Conservation (phyloP, 2,797 vertebrate genomes). For the Hipposideros larvatus region DNA sequence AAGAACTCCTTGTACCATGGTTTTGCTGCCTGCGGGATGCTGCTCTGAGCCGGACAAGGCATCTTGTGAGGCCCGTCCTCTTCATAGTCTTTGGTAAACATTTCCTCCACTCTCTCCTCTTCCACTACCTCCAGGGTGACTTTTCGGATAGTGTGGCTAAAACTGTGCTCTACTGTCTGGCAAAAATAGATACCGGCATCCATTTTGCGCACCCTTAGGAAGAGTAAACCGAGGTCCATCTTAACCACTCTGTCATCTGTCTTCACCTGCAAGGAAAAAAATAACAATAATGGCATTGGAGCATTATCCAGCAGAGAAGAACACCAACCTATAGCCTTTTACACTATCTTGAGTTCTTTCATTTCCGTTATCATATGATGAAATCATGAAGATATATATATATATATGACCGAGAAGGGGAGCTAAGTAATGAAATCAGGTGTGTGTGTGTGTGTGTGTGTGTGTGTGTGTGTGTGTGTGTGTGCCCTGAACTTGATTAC, state of each 20-base stretch:
- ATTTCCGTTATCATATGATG: background rate
- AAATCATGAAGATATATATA: background rate
- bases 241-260: constrained; percentile 93
- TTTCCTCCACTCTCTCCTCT: constrained; percentile 91
- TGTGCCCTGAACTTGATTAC: background rate
- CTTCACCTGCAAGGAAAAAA: constrained; percentile 90
- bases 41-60: constrained; percentile 88
- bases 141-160: constrained; percentile 94
- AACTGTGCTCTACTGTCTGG: constrained; percentile 96
- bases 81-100: constrained; percentile 89
- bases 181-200: constrained; percentile 96
- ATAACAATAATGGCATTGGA: background rate
- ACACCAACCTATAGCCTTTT: background rate
- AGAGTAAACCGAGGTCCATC: constrained; percentile 95
- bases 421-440: background rate
- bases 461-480: too few species aligned
- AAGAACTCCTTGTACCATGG: constrained; percentile 98
- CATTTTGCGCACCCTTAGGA: constrained; percentile 90
- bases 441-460: background rate
- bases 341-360: background rate
- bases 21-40: constrained; percentile 88
- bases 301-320: background rate
- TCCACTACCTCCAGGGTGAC: constrained; percentile 93
- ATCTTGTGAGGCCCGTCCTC: constrained; percentile 86
- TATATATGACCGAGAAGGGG: background rate